Percentiles rank a stretch among this genome's conserved stretches.
Evolutionary conservation across 2,113 vertebrate genomes (phyloP).

Genomic region (Sander lucioperca): DNA sequence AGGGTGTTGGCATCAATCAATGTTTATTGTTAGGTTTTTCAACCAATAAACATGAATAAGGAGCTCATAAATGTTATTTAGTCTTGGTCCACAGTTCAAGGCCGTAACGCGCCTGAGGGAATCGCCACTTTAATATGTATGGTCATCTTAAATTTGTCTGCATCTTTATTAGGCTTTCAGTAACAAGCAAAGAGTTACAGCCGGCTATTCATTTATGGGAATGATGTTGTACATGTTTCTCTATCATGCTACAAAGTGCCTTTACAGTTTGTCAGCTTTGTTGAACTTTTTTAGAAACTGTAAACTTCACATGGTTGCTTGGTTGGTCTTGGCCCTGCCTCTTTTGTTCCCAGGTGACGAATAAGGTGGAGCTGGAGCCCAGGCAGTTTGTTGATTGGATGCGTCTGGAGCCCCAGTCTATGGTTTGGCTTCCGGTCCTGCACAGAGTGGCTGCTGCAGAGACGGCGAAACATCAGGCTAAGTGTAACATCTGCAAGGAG

Average conservation of each 20-base stretch:
- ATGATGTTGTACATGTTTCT: slow-evolving; percentile 27
- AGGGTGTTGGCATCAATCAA: slow-evolving; percentile 47
- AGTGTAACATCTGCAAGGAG: slow-evolving; percentile 99
- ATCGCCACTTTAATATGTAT: slow-evolving; percentile 43
- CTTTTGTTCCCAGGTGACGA: slow-evolving; percentile 87
- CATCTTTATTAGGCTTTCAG: slow-evolving; percentile 55
- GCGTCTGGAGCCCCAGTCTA: slow-evolving; percentile 96
- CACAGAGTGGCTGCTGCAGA: slow-evolving; percentile 96
- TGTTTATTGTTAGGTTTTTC: slow-evolving; percentile 64
- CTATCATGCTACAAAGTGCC: not conserved
- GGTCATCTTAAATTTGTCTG: slow-evolving; percentile 59
- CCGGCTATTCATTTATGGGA: slow-evolving; percentile 1
- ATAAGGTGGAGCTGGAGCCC: slow-evolving; percentile 94
- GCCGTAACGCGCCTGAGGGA: slow-evolving; percentile 33
- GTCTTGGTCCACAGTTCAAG: slow-evolving; percentile 52
- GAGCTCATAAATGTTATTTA: slow-evolving; percentile 65
- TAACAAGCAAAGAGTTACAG: slow-evolving; percentile 51
- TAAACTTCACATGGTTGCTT: slow-evolving; percentile 21
- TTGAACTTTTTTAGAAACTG: slow-evolving; percentile 39
- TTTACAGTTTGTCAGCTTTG: slow-evolving; percentile 25
- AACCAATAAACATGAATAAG: slow-evolving; percentile 65
- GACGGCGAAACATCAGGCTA: slow-evolving; percentile 98
- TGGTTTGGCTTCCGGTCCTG: slow-evolving; percentile 98
- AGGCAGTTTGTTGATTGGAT: slow-evolving; percentile 97
- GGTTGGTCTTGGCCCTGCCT: not conserved